Evolutionary conservation across 64 coral and sea anemone genomes (phyloP).

Genomic region (Platygyra sinensis): DNA sequence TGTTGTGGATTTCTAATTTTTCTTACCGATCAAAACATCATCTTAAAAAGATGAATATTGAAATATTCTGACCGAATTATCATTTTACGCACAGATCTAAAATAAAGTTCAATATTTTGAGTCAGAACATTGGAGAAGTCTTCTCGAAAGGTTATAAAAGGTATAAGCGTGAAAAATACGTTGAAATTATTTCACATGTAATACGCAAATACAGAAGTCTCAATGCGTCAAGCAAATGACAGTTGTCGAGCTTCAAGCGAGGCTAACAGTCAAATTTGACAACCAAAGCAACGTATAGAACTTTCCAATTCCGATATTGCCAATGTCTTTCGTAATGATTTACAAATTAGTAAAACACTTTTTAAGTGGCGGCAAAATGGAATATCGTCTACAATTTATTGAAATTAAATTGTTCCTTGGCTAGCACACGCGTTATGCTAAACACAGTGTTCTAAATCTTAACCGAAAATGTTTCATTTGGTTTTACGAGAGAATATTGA

Average conservation of each 20-base stretch:
- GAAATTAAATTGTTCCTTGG: constrained; percentile 1
- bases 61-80: not conserved
- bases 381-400: not conserved
- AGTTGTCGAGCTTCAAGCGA: not conserved
- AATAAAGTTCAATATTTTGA: not conserved
- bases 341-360: not conserved
- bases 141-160: not conserved
- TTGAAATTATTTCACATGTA: constrained; percentile 31
- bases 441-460: not conserved
- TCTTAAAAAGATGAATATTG: too few species aligned
- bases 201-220: constrained; percentile 38
- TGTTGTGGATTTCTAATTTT: too few species aligned
- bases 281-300: not conserved
- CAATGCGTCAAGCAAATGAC: constrained; percentile 7
- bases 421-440: not conserved
- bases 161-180: not conserved
- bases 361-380: not conserved
- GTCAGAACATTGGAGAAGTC: not conserved
- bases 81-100: not conserved
- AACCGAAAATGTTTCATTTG: too few species aligned
- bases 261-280: constrained; percentile 14
- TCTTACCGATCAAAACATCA: too few species aligned
- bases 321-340: not conserved
- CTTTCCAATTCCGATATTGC: constrained; percentile 9
- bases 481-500: constrained; percentile 10